Conservation (phyloP, 92 coral and sea anemone species). For the Phymanthus crucifer region DNA sequence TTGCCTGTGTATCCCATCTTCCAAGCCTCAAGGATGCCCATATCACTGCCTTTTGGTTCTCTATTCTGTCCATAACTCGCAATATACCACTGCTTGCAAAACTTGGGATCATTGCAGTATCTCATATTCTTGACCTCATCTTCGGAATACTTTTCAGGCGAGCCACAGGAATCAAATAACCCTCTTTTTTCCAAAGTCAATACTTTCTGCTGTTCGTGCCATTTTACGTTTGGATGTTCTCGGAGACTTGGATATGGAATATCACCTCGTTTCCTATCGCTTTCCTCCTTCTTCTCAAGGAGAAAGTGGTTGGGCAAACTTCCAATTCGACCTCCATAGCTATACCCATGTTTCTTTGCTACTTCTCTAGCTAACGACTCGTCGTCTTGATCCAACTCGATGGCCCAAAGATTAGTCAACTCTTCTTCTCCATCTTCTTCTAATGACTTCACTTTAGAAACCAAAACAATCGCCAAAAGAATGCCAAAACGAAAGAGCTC, state of each 20-base stretch:
- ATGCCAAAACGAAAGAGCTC: constrained; percentile 21
- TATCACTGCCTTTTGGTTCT: constrained; percentile 15
- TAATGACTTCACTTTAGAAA: constrained; percentile 17
- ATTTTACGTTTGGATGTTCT: constrained; percentile 80
- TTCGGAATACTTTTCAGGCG: background rate
- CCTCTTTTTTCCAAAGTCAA: constrained; percentile 73
- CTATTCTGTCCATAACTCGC: constrained; percentile 24
- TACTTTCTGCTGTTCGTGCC: constrained; percentile 79
- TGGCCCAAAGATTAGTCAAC: constrained; percentile 73
- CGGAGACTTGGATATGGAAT: constrained; percentile 51
- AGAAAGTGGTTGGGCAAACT: constrained; percentile 70
- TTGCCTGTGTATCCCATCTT: constrained; percentile 42
- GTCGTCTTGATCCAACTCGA: constrained; percentile 77
- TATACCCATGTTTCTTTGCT: constrained; percentile 71
- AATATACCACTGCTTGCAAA: constrained; percentile 38
- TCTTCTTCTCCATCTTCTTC: constrained; percentile 29
- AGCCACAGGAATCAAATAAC: background rate
- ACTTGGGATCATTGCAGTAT: constrained; percentile 35
- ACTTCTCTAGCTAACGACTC: constrained; percentile 69
- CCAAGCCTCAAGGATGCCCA: constrained; percentile 43
- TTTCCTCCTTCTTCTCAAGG: constrained; percentile 44
- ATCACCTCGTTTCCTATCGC: constrained; percentile 65
- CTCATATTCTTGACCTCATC: background rate
- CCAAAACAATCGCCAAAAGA: constrained; percentile 20
- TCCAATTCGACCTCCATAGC: constrained; percentile 72